phyloP scores from a whole-genome alignment of 2,113 vertebrate species.

The Prunella himalayana region DNA sequence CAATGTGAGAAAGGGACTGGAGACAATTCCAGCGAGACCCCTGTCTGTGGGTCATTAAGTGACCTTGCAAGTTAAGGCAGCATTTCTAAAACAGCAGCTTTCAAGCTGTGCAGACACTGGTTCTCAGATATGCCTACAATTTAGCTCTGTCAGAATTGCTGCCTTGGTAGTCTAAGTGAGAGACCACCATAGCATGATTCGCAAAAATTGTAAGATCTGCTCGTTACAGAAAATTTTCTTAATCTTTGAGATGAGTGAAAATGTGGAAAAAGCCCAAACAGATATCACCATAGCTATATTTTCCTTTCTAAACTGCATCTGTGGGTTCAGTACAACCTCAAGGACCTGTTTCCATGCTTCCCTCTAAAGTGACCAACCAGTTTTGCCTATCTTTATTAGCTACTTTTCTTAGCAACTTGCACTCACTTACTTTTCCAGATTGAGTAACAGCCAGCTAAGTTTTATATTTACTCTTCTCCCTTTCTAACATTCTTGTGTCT shows the following conservation, averaged over 20 bases:
- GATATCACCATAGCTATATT: not conserved
- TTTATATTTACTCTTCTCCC: not conserved
- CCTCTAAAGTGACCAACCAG: not conserved
- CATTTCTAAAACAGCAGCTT: not conserved
- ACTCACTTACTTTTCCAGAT: not conserved
- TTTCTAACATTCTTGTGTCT: not conserved
- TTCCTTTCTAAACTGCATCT: not conserved
- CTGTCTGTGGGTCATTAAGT: not conserved
- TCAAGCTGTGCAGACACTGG: not conserved
- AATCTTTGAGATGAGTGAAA: not conserved
- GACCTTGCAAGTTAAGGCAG: not conserved
- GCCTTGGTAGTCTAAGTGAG: not conserved
- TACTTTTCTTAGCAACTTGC: not conserved
- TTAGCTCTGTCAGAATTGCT: not conserved
- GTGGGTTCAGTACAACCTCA: not conserved
- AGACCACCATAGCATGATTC: not conserved
- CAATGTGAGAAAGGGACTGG: not conserved
- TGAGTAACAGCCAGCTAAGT: not conserved
- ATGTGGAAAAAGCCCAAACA: rapidly evolving
- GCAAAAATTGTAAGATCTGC: not conserved
- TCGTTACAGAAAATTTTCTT: not conserved
- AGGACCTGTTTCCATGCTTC: not conserved
- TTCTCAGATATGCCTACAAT: not conserved
- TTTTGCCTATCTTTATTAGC: not conserved
- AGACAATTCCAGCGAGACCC: not conserved